phyloP scores from a whole-genome alignment of 2,797 vertebrate species.

The Monodelphis domestica region DNA sequence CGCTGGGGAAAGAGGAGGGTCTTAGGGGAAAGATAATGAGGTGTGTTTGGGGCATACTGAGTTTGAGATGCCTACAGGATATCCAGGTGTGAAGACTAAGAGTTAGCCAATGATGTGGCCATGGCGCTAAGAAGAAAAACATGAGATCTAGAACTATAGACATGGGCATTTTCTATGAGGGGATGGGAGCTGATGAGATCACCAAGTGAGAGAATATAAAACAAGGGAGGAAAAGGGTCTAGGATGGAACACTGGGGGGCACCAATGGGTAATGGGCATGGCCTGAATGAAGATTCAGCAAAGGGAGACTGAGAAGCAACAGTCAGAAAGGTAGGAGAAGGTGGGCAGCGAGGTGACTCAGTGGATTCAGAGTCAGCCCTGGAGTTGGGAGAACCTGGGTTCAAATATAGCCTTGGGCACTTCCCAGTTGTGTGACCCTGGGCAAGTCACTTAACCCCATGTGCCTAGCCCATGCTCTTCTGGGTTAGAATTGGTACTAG shows the following conservation, averaged over 20 bases:
- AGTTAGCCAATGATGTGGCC: neutral
- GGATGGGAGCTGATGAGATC: neutral
- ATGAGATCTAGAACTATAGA: neutral
- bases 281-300: neutral
- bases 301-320: neutral
- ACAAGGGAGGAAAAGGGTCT: neutral
- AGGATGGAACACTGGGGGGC: neutral
- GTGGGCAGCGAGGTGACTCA: too few species aligned
- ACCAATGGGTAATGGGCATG: neutral
- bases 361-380: too few species aligned
- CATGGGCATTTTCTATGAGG: neutral
- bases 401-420: too few species aligned
- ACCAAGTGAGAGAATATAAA: neutral
- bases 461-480: too few species aligned
- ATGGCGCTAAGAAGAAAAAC: neutral
- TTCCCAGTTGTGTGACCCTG: too few species aligned
- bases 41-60: neutral
- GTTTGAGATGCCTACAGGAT: neutral
- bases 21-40: neutral
- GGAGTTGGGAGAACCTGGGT: too few species aligned
- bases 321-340: neutral
- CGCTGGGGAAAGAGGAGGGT: neutral
- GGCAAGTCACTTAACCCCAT: too few species aligned
- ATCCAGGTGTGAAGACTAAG: neutral
- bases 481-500: too few species aligned